Evolutionary conservation across 2,888 invertebrate genomes (phyloP), one percentile per base, ranked within the genome.

Genomic region (Caenorhabditis panamensis): DNA sequence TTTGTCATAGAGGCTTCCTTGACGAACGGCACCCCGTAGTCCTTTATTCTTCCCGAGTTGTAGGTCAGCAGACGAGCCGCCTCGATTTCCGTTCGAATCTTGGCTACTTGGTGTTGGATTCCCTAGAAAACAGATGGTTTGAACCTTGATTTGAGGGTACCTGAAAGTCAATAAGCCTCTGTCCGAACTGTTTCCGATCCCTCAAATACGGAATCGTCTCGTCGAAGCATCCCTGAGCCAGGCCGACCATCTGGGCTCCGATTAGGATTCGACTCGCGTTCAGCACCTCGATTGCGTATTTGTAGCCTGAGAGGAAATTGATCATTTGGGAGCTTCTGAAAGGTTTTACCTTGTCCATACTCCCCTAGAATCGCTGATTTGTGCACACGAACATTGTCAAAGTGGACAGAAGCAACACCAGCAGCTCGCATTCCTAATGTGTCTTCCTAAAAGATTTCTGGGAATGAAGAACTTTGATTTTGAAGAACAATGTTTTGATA

Each of bases 1-100:
- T 98, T 98, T 1, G 96, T 96, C 96, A 98, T 97, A 0, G 97
- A 95, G 0, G 97, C 97, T 92, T 97, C 95, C 92, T 97, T 97
- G 49, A 95, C 94, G 91, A 96, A 95, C 0, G 95, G 94, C 51
- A 93, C 91, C 2, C 95, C 95, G 58, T 94, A 94, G 90, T 97
- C 96, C 87, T 95, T 95, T 86, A 96, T 92, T 82, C 98, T 93
- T 0, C 97, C 96, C 0, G 97, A 96, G 92, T 98, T 98, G 92
- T 98, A 98, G 0, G 95, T 95, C 71, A 98, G 92, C 53, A 97
- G 92, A 53, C 96, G 94, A 0, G 96, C 96, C 3, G 95, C 94
- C 92, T 97, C 96, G 81, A 98, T 93, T 92, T 97, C 94, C 0
- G 95, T 96, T 22, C 94, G 95, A 6, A 95, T 93, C 87, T 95